Conservation (phyloP, 1,140 invertebrate genomes). For the Heterodera schachtii region DNA sequence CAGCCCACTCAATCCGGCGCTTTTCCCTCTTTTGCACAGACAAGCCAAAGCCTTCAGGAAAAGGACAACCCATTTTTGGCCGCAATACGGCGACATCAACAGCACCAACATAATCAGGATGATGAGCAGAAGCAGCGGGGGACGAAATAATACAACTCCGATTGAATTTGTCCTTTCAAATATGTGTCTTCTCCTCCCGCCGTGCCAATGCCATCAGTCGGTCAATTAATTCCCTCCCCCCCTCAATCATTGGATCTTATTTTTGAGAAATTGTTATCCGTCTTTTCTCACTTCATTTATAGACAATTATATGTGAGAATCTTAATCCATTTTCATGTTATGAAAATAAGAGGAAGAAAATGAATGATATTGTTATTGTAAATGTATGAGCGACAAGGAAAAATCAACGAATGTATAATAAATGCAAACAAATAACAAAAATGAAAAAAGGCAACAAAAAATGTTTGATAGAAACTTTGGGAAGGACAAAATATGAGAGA, state of each 20-base stretch:
- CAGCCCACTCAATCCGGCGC: neutral
- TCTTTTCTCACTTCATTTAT: neutral
- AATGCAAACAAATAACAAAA: neutral
- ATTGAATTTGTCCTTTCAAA: too few relatives aligned
- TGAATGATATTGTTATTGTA: too few relatives aligned
- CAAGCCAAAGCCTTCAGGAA: constrained; percentile 7
- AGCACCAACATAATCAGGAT: neutral
- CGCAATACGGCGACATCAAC: constrained; percentile 1
- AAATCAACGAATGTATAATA: neutral
- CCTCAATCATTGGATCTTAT: too few relatives aligned
- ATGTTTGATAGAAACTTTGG: neutral
- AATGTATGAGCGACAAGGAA: neutral
- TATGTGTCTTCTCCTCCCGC: too few relatives aligned
- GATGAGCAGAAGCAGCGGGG: too few relatives aligned
- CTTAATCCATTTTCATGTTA: neutral
- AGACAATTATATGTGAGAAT: neutral
- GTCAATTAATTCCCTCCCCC: too few relatives aligned
- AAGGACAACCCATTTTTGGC: constrained; percentile 24
- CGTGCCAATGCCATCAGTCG: too few relatives aligned
- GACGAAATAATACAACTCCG: too few relatives aligned
- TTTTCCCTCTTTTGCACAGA: constrained; percentile 44
- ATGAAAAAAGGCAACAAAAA: constrained; percentile 2
- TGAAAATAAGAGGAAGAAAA: too few relatives aligned
- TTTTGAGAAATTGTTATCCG: neutral
- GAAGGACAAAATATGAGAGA: neutral